Evolutionary conservation across 2,888 invertebrate species (phyloP), one percentile per base, ranked within the genome.

Genomic region (Dichetophora obliterata): DNA sequence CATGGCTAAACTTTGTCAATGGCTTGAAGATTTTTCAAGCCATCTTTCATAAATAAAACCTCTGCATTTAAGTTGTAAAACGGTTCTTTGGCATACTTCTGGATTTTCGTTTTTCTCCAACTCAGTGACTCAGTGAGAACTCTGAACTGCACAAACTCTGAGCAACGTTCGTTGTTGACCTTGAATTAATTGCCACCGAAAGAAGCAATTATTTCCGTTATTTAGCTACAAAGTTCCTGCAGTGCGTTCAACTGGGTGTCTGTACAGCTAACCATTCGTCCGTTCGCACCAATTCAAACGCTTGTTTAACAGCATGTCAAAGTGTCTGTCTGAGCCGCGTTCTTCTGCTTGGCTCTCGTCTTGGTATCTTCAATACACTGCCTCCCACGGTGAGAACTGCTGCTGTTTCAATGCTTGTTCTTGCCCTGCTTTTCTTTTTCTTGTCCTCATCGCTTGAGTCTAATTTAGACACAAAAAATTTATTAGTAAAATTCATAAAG

Each of bases 131-230:
- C n/a, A n/a, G n/a, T n/a, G n/a, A 52, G 5, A 19, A 19, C 52
- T 16, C 19, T 1, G n/a, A 19, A 19, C 52, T 52, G 52, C 52
- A 19, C 19, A n/a, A 37, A 11, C 50, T 14, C 52, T 52, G 16
- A 8, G 16, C 31, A 19, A 63, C 31, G 70, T 70, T 54, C 27
- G 52, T 70, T 34, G 70, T 31, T 63, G 79, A 77, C 79, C 79
- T 79, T 79, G 79, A 76, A 61, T 79, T 79, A 79, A 79, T 75
- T 77, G 77, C 77, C 77, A 77, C 77, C 79, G 76, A 79, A 79
- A 43, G 43, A 71, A 75, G 76, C 77, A 76, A 79, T 79, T 77
- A 79, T 79, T 79, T 79, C 76, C 79, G 77, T 78, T 79, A 74
- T 76, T 79, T 76, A 76, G 79, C 66, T 77, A 71, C 74, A n/a